These are phyloP conservation scores for Gari tellinella DNA, from an alignment of 2,888 invertebrate genomes.

Conservation along the genomic window DNA sequence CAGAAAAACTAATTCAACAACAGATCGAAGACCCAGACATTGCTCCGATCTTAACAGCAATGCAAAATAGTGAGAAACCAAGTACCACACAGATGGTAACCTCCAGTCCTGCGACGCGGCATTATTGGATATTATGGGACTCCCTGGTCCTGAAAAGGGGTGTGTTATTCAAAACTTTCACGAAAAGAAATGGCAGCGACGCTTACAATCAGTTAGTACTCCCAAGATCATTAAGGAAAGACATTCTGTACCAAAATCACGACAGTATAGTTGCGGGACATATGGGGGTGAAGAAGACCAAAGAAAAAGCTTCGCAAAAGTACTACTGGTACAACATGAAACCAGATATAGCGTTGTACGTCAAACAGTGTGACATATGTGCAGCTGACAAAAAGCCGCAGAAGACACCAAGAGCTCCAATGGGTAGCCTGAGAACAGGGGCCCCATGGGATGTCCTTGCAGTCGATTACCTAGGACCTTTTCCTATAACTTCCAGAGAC, in stretches of 20 bases:
- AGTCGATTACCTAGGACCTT: constrained; percentile 40
- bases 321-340: constrained; percentile 34
- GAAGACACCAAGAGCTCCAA: constrained; percentile 20
- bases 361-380: constrained; percentile 28
- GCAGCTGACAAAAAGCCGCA: constrained; percentile 24
- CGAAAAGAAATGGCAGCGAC: constrained; percentile 7
- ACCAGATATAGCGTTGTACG: constrained; percentile 7
- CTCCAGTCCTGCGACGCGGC: constrained; percentile 19
- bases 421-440: constrained; percentile 91
- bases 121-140: constrained; percentile 34
- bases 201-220: constrained; percentile 8
- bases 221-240: constrained; percentile 7
- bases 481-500: constrained; percentile 30
- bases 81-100: neutral
- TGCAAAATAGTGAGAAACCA: neutral
- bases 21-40: constrained; percentile 12
- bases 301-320: constrained; percentile 13
- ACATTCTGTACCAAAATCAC: constrained; percentile 23
- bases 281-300: constrained; percentile 28
- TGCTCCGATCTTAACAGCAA: neutral
- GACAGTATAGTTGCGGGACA: constrained; percentile 20
- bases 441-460: constrained; percentile 32
- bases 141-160: constrained; percentile 1
- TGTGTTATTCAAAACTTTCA: constrained; percentile 11
- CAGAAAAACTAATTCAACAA: too few relatives aligned